Evolutionary conservation across 1,140 invertebrate species (phyloP), one percentile per base, ranked within the genome.

Genomic region (Megalonaias nervosa): DNA sequence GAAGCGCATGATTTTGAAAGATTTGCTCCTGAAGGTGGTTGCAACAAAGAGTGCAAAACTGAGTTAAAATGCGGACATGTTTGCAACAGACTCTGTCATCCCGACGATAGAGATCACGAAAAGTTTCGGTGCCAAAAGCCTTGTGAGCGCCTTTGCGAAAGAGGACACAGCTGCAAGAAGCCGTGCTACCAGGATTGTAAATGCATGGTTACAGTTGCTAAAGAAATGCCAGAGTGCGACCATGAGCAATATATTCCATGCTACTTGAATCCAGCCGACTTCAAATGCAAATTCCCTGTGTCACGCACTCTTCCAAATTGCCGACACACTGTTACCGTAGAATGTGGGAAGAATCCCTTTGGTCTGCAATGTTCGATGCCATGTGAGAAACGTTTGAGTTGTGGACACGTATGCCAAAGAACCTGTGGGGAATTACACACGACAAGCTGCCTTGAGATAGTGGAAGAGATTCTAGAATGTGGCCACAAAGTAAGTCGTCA

Each of bases 91-190:
- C 15, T 55, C 16, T 89, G 88, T 71, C 88, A 89, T 74, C 19
- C 68, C n/a, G 70, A 64, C 23, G 79, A 86, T 64, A 72, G 12
- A 58, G 75, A 86, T 2, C 86, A 88, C 67, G 23, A 59, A 31
- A 31, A 78, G 19, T 81, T 74, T 57, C 67, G 48, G 21, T 90
- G 89, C 68, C 38, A 61, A 38, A 85, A 90, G 75, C 79, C 75
- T 48, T 90, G 89, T 73, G 26, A 26, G 48, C 86, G 76, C 62
- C 84, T 16, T n/a, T 94, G 94, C 86, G 79, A 78, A 66, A 94
- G 94, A 88, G 91, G 92, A 5, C 68, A 77, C 62, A 26, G 59
- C 23, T 87, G 87, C 69, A 56, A 55, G 21, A 75, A 65, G 62
- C 57, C 1, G 60, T 88, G 86, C 67, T 71, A 26, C 15, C 12